These are phyloP conservation scores for Hippocampus barbouri DNA, from an alignment of 2,113 vertebrate genomes.

Conservation along the genomic window DNA sequence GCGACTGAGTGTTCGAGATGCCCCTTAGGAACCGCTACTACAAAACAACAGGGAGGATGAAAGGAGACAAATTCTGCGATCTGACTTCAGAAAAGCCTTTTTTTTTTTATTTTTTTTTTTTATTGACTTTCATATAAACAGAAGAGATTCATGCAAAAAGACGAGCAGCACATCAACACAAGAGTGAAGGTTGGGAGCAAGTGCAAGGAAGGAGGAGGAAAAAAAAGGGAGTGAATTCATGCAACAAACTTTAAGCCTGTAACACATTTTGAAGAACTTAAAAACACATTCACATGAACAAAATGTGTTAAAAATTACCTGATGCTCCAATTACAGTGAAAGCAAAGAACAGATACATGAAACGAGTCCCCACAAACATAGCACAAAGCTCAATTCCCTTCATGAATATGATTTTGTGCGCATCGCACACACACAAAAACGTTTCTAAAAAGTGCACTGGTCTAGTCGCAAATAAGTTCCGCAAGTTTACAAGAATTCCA, in stretches of 20 bases:
- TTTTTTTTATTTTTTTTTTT: conserved; percentile 72
- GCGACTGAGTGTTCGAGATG: background rate
- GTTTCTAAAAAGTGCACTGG: conserved; percentile 38
- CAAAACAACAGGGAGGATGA: conserved; percentile 15
- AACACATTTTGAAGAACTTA: background rate
- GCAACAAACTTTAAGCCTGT: background rate
- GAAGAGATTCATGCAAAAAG: conserved; percentile 52
- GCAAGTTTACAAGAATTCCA: background rate
- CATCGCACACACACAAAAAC: background rate
- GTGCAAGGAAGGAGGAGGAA: background rate
- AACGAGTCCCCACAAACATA: conserved; percentile 11
- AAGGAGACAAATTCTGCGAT: conserved; percentile 61
- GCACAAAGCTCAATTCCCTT: background rate
- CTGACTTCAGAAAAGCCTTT: conserved; percentile 75
- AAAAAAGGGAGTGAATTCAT: conserved; percentile 19
- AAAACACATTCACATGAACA: background rate
- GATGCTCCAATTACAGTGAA: conserved; percentile 19
- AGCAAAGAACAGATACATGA: conserved; percentile 30
- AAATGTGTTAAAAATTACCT: background rate
- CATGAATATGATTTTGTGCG: too few species aligned
- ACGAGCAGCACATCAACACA: conserved; percentile 34
- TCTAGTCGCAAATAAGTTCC: conserved; percentile 28
- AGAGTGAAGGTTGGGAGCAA: conserved; percentile 53
- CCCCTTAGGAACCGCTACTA: background rate
- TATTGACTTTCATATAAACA: conserved; percentile 83